A percentile compares a stretch with the other conserved stretches of the same genome.
phyloP scores from a whole-genome alignment of 1,140 invertebrate genomes.

The Mamestra configurata region DNA sequence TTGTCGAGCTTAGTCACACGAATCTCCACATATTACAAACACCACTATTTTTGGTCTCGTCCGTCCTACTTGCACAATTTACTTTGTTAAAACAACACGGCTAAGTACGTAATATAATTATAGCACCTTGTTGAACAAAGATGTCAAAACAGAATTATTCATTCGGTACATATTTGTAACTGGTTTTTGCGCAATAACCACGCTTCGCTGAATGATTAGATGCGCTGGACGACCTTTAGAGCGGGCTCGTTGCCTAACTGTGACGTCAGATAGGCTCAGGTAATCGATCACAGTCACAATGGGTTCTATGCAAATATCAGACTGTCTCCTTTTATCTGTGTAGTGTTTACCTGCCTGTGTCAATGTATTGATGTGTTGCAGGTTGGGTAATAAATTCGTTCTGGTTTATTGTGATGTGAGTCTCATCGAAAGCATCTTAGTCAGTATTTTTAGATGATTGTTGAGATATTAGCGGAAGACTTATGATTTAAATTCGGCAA shows the following conservation, averaged over 20 bases:
- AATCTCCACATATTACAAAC: background rate
- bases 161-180: constrained; percentile 49
- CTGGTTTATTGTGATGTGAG: background rate
- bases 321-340: constrained; percentile 45
- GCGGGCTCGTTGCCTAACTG: constrained; percentile 57
- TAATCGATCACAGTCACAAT: constrained; percentile 58
- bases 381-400: background rate
- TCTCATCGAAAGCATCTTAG: too few relatives aligned
- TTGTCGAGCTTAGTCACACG: constrained; percentile 14
- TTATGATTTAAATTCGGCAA: too few relatives aligned
- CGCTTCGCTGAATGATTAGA: constrained; percentile 71
- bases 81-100: constrained; percentile 2
- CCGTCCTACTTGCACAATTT: constrained; percentile 22
- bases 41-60: constrained; percentile 19
- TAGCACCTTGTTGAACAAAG: constrained; percentile 35
- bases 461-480: too few relatives aligned
- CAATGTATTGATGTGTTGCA: background rate
- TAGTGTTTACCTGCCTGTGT: background rate
- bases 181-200: constrained; percentile 60
- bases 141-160: constrained; percentile 44
- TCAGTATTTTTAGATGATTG: too few relatives aligned
- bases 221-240: constrained; percentile 71
- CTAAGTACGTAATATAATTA: constrained; percentile 28
- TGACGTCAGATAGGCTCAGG: constrained; percentile 65
- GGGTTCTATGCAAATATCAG: constrained; percentile 58